Percentiles rank a stretch among this genome's conserved stretches.
Conservation (phyloP, 2,113 vertebrate genomes). For the Leucopsar rothschildi region DNA sequence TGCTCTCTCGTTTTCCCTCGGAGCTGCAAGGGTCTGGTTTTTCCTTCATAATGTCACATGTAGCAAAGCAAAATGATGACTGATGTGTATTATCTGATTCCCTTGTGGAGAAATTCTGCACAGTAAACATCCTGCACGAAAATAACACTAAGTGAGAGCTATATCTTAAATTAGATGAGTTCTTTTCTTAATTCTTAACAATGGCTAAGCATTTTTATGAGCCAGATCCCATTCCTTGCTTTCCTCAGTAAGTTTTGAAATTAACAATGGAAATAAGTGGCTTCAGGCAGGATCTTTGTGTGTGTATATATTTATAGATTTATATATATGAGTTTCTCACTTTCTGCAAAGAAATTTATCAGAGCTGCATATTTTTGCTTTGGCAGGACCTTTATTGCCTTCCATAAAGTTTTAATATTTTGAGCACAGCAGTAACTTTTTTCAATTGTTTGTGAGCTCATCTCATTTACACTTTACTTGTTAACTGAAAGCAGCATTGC, state of each 20-base stretch:
- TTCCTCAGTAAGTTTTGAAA: conserved; percentile 32
- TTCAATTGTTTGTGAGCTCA: conserved; percentile 23
- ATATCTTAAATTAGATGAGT: neutral
- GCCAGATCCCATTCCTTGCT: conserved; percentile 10
- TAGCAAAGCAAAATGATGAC: neutral
- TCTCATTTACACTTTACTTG: conserved; percentile 50
- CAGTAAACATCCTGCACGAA: neutral
- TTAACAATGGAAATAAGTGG: conserved; percentile 61
- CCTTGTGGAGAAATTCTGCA: neutral
- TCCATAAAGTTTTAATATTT: conserved; percentile 53
- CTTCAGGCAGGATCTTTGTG: conserved; percentile 45
- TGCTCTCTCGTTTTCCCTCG: neutral
- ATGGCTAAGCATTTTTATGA: conserved; percentile 16
- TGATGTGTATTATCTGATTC: neutral
- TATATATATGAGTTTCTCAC: neutral
- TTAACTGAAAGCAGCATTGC: conserved; percentile 19
- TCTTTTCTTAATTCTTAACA: conserved; percentile 17
- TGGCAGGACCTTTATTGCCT: conserved; percentile 31
- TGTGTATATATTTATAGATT: neutral
- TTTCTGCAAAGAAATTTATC: conserved; percentile 38
- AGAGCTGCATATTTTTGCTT: conserved; percentile 50
- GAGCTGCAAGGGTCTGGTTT: neutral
- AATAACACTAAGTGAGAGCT: neutral
- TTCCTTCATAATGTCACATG: neutral
- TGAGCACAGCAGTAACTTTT: conserved; percentile 28